A percentile compares a stretch with the other conserved stretches of the same genome.
Evolutionary conservation across 2,888 invertebrate genomes (phyloP).

Genomic region (Apamea sordens): DNA sequence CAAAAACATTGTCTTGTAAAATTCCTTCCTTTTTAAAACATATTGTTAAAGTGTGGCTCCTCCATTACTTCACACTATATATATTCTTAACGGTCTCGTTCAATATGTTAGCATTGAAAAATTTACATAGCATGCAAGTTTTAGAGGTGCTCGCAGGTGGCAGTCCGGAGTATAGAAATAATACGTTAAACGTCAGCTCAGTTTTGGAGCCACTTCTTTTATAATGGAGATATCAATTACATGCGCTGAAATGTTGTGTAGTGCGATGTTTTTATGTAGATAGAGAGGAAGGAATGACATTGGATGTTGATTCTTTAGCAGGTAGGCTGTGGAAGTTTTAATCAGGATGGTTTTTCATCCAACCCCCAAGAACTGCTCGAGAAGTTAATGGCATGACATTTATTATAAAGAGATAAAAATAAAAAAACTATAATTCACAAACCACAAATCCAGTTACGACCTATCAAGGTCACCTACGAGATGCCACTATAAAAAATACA

Average conservation of each 20-base stretch:
- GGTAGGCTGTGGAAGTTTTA: background rate
- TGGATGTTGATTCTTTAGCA: background rate
- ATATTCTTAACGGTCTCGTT: constrained; percentile 60
- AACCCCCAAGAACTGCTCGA: background rate
- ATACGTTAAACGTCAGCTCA: constrained; percentile 56
- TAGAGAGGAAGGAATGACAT: background rate
- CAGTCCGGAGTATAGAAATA: constrained; percentile 36
- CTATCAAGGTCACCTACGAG: too few relatives aligned
- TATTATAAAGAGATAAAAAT: too few relatives aligned
- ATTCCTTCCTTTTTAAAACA: constrained; percentile 30
- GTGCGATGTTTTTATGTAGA: background rate
- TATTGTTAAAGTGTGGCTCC: constrained; percentile 34
- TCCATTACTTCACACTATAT: constrained; percentile 53
- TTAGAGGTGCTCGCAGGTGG: constrained; percentile 45
- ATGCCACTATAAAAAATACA: too few relatives aligned
- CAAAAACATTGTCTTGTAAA: constrained; percentile 31
- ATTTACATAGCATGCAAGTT: constrained; percentile 57
- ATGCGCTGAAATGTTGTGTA: background rate
- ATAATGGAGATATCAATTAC: constrained; percentile 54
- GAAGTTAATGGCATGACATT: background rate
- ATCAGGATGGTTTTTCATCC: background rate
- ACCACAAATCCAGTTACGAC: too few relatives aligned
- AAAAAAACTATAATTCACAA: too few relatives aligned
- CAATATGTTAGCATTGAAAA: constrained; percentile 64
- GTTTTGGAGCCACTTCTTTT: constrained; percentile 35